Evolutionary conservation across 2,888 invertebrate genomes (phyloP).

Genomic region (Arrhopalites spinosus): DNA sequence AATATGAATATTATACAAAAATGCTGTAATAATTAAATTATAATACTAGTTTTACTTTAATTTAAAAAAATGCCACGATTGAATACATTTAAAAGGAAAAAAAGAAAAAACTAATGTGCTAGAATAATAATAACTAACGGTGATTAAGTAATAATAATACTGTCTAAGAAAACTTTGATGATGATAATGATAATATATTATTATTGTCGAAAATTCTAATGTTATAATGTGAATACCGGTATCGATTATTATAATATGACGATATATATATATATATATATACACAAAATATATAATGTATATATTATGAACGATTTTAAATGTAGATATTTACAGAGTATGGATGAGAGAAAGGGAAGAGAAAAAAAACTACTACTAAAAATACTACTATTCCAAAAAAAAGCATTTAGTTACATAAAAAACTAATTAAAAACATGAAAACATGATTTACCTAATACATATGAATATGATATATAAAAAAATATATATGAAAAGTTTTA

Average conservation of each 20-base stretch:
- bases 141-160: neutral
- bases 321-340: neutral
- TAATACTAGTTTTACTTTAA: no score
- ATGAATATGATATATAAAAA: constrained; percentile 10
- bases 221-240: neutral
- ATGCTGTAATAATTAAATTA: no score
- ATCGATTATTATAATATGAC: neutral
- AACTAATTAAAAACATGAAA: neutral
- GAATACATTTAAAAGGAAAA: no score
- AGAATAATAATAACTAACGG: neutral
- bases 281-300: neutral
- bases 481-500: neutral
- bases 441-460: constrained; percentile 2
- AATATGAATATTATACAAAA: no score
- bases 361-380: neutral
- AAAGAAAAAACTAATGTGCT: neutral
- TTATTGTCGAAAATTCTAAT: neutral
- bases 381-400: neutral
- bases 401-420: neutral
- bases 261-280: neutral
- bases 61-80: neutral
- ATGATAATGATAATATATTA: neutral
- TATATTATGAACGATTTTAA: neutral
- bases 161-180: neutral
- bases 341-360: neutral